These are phyloP conservation scores for Battus philenor DNA, from an alignment of 1,140 invertebrate genomes.

Conservation along the genomic window DNA sequence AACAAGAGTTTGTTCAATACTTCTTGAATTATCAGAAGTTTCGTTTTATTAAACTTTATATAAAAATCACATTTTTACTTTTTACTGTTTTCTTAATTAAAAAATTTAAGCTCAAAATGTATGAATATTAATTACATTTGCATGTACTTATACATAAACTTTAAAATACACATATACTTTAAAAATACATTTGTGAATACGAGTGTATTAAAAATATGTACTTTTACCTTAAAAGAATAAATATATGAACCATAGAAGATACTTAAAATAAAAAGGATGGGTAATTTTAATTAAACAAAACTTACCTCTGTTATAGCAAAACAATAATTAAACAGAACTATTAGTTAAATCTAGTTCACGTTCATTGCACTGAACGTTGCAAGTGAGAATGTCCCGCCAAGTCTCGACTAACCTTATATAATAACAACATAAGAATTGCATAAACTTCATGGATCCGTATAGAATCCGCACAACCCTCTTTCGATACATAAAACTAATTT, in stretches of 20 bases:
- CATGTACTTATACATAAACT: background rate
- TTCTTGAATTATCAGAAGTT: too few species aligned
- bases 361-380: conserved; percentile 57
- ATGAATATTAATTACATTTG: background rate
- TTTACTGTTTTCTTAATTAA: background rate
- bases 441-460: conserved; percentile 58
- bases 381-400: conserved; percentile 47
- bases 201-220: background rate
- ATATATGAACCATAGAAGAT: background rate
- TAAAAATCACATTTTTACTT: background rate
- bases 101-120: background rate
- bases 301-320: conserved; percentile 3
- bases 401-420: conserved; percentile 63
- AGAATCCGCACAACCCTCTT: conserved; percentile 29
- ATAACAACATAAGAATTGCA: conserved; percentile 72
- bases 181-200: background rate
- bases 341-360: conserved; percentile 38
- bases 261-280: background rate
- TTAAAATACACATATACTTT: too few species aligned
- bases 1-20: background rate
- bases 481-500: conserved; percentile 8
- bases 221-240: background rate
- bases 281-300: background rate
- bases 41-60: background rate
- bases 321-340: conserved; percentile 7